Evolutionary conservation across 37 sponge, comb jelly and placozoan species (phyloP).

Genomic region (Aplysina aerophoba): DNA sequence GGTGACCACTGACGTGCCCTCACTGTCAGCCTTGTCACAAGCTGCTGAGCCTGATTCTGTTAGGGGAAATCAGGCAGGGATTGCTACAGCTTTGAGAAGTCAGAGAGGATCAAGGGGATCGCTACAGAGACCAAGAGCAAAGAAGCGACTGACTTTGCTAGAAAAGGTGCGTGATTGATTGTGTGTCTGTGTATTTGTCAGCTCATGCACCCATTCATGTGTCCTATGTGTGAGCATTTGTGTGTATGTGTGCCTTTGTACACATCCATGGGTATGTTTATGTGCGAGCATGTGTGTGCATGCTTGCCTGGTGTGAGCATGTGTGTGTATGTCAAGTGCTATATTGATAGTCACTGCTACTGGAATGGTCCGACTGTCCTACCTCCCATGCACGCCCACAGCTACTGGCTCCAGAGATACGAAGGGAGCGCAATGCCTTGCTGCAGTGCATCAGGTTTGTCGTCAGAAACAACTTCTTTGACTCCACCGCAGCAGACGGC

Average conservation of each 20-base stretch:
- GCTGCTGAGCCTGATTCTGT: no score
- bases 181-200: background rate
- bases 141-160: slow-evolving; percentile 52
- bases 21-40: no score
- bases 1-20: no score
- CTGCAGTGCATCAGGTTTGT: slow-evolving; percentile 87
- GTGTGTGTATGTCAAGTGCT: no score
- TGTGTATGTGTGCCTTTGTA: background rate
- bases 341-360: no score
- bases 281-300: no score
- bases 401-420: slow-evolving; percentile 86
- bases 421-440: slow-evolving; percentile 75
- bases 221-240: background rate
- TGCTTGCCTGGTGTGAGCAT: no score
- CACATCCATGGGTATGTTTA: no score
- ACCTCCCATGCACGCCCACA: slow-evolving; percentile 1
- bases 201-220: background rate
- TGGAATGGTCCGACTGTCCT: no score
- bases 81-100: no score
- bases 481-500: background rate
- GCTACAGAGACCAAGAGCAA: background rate
- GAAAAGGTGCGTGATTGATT: slow-evolving; percentile 56
- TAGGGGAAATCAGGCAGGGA: no score
- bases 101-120: no score
- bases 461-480: slow-evolving; percentile 75